phyloP scores from a whole-genome alignment of 2,797 vertebrate genomes.

The Perodicticus potto region DNA sequence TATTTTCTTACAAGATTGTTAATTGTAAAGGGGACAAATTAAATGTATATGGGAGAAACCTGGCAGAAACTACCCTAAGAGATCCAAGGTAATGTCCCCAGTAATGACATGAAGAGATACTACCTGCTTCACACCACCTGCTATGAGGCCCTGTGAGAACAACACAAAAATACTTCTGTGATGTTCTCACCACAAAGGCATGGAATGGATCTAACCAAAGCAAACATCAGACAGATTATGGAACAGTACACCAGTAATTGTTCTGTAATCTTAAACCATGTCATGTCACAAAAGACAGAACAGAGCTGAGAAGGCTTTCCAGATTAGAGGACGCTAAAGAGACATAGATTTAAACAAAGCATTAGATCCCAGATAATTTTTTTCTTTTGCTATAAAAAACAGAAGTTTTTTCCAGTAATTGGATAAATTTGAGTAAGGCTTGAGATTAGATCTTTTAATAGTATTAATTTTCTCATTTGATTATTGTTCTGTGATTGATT shows the following conservation, averaged over 20 bases:
- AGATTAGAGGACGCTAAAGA: neutral
- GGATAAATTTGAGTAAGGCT: neutral
- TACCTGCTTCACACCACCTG: neutral
- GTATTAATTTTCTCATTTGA: conserved; percentile 33
- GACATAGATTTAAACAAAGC: neutral
- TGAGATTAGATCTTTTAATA: conserved; percentile 29
- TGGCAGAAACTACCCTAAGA: neutral
- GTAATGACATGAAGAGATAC: neutral
- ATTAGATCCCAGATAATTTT: no score
- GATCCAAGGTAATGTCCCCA: neutral
- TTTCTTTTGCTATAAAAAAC: neutral
- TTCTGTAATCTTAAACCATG: neutral
- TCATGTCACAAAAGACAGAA: neutral
- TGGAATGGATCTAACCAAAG: neutral
- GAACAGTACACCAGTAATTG: neutral
- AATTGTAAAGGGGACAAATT: neutral
- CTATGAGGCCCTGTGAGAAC: accelerated
- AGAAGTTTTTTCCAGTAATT: neutral
- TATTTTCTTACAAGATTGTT: neutral
- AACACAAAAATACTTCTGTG: neutral
- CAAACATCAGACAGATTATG: neutral
- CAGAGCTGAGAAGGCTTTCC: neutral
- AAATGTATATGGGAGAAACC: neutral
- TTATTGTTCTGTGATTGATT: neutral
- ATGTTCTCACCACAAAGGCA: neutral